Conservation (phyloP, 2,797 vertebrate species). For the Sebastes oblongus region DNA sequence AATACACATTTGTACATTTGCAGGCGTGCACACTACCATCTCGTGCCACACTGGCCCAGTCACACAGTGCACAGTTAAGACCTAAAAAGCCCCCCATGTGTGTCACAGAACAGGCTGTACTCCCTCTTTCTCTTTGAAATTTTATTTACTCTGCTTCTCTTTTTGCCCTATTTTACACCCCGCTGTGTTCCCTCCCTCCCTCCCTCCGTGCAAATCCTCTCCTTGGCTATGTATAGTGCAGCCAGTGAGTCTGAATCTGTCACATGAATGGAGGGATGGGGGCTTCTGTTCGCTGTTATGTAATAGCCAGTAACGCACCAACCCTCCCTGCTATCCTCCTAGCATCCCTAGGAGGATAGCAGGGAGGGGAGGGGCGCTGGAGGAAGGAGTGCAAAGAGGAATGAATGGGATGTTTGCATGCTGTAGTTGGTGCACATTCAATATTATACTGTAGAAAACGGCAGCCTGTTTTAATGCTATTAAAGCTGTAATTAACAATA, state of each 20-base stretch:
- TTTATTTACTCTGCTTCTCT: slow-evolving; percentile 4
- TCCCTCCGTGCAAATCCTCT: background rate
- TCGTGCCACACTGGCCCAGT: background rate
- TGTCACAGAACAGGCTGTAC: slow-evolving; percentile 34
- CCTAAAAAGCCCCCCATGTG: background rate
- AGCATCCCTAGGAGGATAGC: slow-evolving; percentile 32
- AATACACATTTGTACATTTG: background rate
- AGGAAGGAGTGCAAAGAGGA: slow-evolving; percentile 10
- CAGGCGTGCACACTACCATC: background rate
- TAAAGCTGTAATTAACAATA: background rate
- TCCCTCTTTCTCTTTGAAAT: slow-evolving; percentile 17
- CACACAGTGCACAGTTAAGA: background rate
- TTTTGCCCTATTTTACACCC: slow-evolving; percentile 31
- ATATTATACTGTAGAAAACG: background rate
- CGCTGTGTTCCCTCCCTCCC: background rate
- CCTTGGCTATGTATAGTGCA: slow-evolving; percentile 36
- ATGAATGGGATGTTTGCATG: slow-evolving; percentile 37
- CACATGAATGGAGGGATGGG: slow-evolving; percentile 57
- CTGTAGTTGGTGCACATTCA: slow-evolving; percentile 1
- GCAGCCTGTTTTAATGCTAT: background rate
- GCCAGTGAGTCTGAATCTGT: slow-evolving; percentile 53
- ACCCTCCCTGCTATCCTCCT: no score
- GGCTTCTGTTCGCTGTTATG: slow-evolving; percentile 52
- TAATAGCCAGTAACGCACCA: slow-evolving; percentile 64
- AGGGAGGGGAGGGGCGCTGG: background rate